Percentiles rank a stretch among this genome's conserved stretches.
These are phyloP conservation scores for Steinernema scapterisci DNA, from an alignment of 2,888 invertebrate genomes.

Conservation along the genomic window DNA sequence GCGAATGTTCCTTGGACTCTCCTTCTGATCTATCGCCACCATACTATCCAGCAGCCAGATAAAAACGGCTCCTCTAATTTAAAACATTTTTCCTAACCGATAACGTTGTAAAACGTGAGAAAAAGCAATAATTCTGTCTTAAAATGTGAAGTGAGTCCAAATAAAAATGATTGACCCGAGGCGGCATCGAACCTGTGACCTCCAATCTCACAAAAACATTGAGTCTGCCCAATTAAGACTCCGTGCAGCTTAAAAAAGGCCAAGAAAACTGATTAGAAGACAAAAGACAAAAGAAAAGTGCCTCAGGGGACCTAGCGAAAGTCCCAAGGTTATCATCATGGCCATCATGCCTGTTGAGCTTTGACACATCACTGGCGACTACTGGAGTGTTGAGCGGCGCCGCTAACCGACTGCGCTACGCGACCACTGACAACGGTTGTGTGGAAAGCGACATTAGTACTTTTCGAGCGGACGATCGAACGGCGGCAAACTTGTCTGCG, in stretches of 20 bases:
- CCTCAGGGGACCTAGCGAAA: slow-evolving; percentile 29
- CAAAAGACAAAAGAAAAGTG: neutral
- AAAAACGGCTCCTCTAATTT: neutral
- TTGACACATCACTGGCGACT: slow-evolving; percentile 26
- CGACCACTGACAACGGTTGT: neutral
- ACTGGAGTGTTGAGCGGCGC: neutral
- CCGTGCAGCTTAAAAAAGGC: neutral
- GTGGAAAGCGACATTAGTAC: no score
- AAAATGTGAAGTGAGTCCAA: neutral
- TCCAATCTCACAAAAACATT: neutral
- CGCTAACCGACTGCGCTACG: slow-evolving; percentile 29
- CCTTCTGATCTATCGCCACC: no score
- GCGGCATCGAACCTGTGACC: neutral
- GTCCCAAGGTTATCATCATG: slow-evolving; percentile 19
- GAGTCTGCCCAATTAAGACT: neutral
- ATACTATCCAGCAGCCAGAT: neutral
- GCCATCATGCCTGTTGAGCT: slow-evolving; percentile 32
- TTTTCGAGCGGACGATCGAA: no score
- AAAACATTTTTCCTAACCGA: no score
- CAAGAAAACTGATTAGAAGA: neutral
- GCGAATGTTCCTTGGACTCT: no score
- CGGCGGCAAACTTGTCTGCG: no score
- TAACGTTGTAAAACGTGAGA: no score
- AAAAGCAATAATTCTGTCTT: neutral
- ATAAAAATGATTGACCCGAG: neutral